Evolutionary conservation across 2,888 invertebrate species (phyloP).

Genomic region (Dolomedes plantarius): DNA sequence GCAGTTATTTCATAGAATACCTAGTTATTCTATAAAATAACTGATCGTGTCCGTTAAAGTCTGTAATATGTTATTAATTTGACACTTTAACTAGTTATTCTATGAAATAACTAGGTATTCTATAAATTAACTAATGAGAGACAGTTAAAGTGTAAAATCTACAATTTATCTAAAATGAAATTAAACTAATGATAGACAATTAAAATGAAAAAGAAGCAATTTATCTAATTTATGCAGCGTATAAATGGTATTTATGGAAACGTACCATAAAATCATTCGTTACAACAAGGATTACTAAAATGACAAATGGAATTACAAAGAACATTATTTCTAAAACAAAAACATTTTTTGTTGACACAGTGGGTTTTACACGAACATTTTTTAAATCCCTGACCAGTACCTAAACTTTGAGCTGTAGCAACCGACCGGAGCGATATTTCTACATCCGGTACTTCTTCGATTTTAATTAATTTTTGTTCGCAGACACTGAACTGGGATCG

Average conservation of each 20-base stretch:
- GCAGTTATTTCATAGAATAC: constrained; percentile 26
- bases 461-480: constrained; percentile 59
- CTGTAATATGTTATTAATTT: constrained; percentile 56
- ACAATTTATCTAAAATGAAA: no score
- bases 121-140: no score
- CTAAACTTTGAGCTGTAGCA: constrained; percentile 62
- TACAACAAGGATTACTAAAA: no score
- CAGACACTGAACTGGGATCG: constrained; percentile 63
- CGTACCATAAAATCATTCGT: no score
- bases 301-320: no score
- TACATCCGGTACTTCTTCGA: constrained; percentile 61
- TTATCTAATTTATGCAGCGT: constrained; percentile 63
- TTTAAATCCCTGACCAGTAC: constrained; percentile 57
- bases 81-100: no score
- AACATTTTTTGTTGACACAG: constrained; percentile 51
- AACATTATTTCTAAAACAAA: no score
- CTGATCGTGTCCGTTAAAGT: constrained; percentile 62
- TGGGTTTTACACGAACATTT: constrained; percentile 57
- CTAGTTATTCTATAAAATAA: constrained; percentile 57
- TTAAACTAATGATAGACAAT: constrained; percentile 46
- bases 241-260: constrained; percentile 50
- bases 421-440: constrained; percentile 59
- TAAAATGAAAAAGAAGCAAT: constrained; percentile 58
- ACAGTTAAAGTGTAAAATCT: no score
- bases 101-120: no score